A percentile compares a stretch with the other conserved stretches of the same genome.
These are phyloP conservation scores for Pimpla rufipes DNA, from an alignment of 2,888 invertebrate species.

Conservation along the genomic window DNA sequence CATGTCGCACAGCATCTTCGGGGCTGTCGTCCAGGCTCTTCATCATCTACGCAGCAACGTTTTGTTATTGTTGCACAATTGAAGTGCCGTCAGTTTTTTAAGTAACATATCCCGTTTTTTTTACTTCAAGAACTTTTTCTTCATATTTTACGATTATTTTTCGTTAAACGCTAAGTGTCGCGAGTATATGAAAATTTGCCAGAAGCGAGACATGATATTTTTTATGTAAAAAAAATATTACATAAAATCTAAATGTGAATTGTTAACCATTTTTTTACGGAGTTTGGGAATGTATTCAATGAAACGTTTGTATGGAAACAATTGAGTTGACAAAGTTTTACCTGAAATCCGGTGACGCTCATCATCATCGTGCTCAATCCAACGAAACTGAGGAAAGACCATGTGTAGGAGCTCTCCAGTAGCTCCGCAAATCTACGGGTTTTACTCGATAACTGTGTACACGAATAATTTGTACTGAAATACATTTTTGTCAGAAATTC, in stretches of 20 bases:
- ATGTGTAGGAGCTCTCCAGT: constrained; percentile 34
- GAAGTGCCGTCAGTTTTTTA: too few relatives aligned
- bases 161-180: too few relatives aligned
- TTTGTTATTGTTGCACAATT: too few relatives aligned
- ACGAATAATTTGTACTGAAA: not conserved
- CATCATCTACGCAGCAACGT: not conserved
- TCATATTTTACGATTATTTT: too few relatives aligned
- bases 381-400: constrained; percentile 27
- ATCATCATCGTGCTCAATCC: constrained; percentile 27
- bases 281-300: too few relatives aligned
- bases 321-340: not conserved
- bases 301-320: too few relatives aligned
- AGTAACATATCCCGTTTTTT: too few relatives aligned
- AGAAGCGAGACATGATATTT: too few relatives aligned
- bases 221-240: constrained; percentile 7
- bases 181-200: too few relatives aligned
- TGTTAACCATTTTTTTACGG: too few relatives aligned
- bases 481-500: not conserved
- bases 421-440: constrained; percentile 17
- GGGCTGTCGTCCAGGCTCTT: constrained; percentile 8
- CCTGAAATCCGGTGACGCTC: constrained; percentile 44
- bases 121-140: too few relatives aligned
- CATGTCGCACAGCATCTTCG: constrained; percentile 51
- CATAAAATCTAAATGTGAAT: not conserved
- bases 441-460: not conserved